Conservation (phyloP, 2,113 vertebrate genomes). For the Corythoichthys haematopterus region DNA sequence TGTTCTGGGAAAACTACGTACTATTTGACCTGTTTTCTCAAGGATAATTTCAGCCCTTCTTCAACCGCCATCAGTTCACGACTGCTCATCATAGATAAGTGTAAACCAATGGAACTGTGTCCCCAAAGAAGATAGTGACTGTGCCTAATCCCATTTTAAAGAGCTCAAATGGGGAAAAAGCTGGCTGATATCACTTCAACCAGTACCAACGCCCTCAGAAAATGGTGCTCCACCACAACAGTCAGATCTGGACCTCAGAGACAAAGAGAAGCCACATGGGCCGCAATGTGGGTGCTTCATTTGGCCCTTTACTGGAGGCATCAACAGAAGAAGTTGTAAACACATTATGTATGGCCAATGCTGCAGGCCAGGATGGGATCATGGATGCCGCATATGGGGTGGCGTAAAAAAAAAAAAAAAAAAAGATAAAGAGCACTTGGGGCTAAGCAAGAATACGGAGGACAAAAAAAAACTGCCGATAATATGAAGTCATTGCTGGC, state of each 20-base stretch:
- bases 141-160: constrained; percentile 72
- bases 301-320: constrained; percentile 57
- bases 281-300: constrained; percentile 33
- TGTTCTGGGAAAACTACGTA: background rate
- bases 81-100: constrained; percentile 73
- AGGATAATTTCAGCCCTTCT: constrained; percentile 46
- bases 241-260: constrained; percentile 49
- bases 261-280: constrained; percentile 41
- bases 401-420: background rate
- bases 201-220: constrained; percentile 58
- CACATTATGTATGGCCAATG: constrained; percentile 64
- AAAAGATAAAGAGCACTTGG: constrained; percentile 32
- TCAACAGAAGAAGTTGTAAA: constrained; percentile 66
- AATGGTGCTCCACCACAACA: constrained; percentile 50
- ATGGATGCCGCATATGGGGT: constrained; percentile 29
- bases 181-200: constrained; percentile 55
- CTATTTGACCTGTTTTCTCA: constrained; percentile 15
- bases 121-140: constrained; percentile 65
- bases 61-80: constrained; percentile 55
- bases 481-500: constrained; percentile 20
- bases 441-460: constrained; percentile 26
- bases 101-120: constrained; percentile 55
- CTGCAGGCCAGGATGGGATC: constrained; percentile 48
- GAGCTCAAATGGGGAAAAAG: constrained; percentile 47
- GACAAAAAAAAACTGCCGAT: constrained; percentile 27